Evolutionary conservation across 1,140 invertebrate species (phyloP).

Genomic region (Palaemon carinicauda): DNA sequence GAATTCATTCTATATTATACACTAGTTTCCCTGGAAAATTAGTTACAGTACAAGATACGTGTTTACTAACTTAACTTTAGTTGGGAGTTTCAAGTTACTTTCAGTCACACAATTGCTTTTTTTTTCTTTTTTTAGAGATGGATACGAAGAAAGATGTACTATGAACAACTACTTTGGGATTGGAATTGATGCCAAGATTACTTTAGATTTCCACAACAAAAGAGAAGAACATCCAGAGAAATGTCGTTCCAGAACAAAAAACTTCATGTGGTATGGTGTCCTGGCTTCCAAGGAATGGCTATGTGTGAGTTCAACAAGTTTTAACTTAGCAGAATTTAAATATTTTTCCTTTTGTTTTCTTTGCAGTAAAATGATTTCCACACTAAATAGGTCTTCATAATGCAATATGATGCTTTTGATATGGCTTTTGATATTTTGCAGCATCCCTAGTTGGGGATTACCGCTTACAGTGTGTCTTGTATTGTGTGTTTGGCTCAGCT

Average conservation of each 20-base stretch:
- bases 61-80: too few relatives aligned
- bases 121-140: slow-evolving; percentile 72
- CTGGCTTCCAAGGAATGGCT: slow-evolving; percentile 91
- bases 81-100: background rate
- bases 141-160: slow-evolving; percentile 92
- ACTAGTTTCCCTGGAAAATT: too few relatives aligned
- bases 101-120: too few relatives aligned
- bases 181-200: slow-evolving; percentile 98
- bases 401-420: too few relatives aligned
- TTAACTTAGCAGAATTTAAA: background rate
- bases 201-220: slow-evolving; percentile 96
- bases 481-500: too few relatives aligned
- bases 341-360: background rate
- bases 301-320: slow-evolving; percentile 65
- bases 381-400: too few relatives aligned
- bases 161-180: slow-evolving; percentile 99
- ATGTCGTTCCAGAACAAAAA: slow-evolving; percentile 90
- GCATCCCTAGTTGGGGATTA: too few relatives aligned
- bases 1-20: too few relatives aligned
- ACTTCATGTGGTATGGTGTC: slow-evolving; percentile 98
- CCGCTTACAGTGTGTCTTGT: too few relatives aligned
- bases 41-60: too few relatives aligned
- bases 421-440: too few relatives aligned
- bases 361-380: too few relatives aligned
- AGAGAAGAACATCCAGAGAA: slow-evolving; percentile 98